Base-by-base conservation (phyloP, 2,113 vertebrate genomes). In the Dasyurus viverrinus region DNA sequence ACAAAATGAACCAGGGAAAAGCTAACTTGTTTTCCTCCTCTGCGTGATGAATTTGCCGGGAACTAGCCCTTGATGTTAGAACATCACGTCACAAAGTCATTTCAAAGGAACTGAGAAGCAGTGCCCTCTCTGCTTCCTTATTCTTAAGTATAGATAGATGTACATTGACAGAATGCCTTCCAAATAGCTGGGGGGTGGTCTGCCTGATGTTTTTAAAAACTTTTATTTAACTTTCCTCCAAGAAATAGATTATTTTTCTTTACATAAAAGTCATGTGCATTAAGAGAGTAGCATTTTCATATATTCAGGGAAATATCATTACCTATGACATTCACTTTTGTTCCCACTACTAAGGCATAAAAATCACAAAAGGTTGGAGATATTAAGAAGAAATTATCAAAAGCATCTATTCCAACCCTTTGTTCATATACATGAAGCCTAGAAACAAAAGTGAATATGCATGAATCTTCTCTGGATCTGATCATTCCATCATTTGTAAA, bases 31-130 rank as follows among this genome's bases (percentile, higher is more conserved):
- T 97, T 92, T 97, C 92, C 92, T 97, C 93, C 95, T 68, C 47
- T 48, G 94, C 52, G 2, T 68, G 53, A 92, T 97, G 54, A 91
- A 96, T 97, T 97, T 97, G n/a, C 93, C 89, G 53, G 48, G 89
- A 96, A 95, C 92, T 46, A 24, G 68, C 93, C 89, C 91, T 92
- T 93, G 24, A 0, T 96, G 90, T 95, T 89, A 91, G 91, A 89
- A 94, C 30, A 76, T 60, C 48, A 7, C 96, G 98, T 97, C 93
- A 95, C 68, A 89, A 98, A 94, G 93, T 52, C 96, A 94, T 97
- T 98, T 98, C 97, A 98, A 98, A 98, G 91, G 55, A 91, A 9
- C 96, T 27, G 55, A 97, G 89, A 96, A 97, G 96, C n/a, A 84
- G n/a, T 42, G 5, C 97, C 97, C 97, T 96, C 97, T 96, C 95